Base-by-base conservation (phyloP, 2,113 vertebrate genomes). In the Etheostoma spectabile region DNA sequence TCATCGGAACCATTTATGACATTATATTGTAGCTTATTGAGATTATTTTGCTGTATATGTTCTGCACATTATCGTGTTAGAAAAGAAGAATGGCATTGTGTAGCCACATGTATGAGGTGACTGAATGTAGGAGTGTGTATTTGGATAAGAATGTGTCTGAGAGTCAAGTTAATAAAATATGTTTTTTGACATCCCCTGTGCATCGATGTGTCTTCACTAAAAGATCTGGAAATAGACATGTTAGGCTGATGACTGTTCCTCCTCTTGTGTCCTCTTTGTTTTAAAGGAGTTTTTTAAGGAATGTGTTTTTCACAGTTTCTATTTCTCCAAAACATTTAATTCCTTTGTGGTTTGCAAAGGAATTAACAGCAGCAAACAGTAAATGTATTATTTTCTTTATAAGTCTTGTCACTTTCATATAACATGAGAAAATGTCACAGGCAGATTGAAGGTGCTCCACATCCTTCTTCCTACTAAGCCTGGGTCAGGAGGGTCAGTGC, bases 401-500 rank as follows among this genome's bases (percentile, higher is more conserved):
- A 15, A 56, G 22, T 8, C 15, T 21, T 66, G 14, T 55, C 53
- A 18, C 35, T 69, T 52, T 72, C 5, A 38, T 63, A 49, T 22
- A 80, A 52, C 24, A 45, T 38, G 42, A 74, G 67, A 69, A 79
- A 63, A 48, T 56, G 61, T 64, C 22, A 66, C 18, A 42, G 59
- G 52, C 61, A 67, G 65, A 69, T 14, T 68, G 71, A 74, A 73
- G 67, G 55, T 80, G 77, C 45, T 59, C 10, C 51, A 60, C 24
- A 21, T 78, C 65, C 30, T 69, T 74, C 27, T 75, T 75, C 27
- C 21, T 12, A 8, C 64, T 73, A 55, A 84, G 30, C 33, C 33
- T 0, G 2, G 84, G 86, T 88, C 83, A 87, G 59, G 45, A 22
- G 74, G 84, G 89, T 89, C 74, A 88, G 65, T 80, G 45, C 72